Evolutionary conservation across 2,113 vertebrate species (phyloP).

Genomic region (Cacatua alba): DNA sequence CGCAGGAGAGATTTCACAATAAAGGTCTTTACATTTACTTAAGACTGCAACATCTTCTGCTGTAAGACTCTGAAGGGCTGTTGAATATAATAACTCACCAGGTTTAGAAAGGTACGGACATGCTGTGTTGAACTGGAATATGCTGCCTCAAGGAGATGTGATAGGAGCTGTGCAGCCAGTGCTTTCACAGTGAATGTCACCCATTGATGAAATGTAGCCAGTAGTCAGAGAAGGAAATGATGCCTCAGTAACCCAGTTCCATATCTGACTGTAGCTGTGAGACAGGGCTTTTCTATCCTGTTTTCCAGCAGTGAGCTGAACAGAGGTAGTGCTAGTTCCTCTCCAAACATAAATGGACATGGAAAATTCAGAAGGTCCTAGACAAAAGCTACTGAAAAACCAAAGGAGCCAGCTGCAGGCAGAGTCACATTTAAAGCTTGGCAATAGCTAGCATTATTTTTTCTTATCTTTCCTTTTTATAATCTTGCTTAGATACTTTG

Average conservation of each 20-base stretch:
- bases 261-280: neutral
- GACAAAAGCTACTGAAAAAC: neutral
- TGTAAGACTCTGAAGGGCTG: neutral
- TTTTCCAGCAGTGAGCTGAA: neutral
- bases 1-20: neutral
- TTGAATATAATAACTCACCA: conserved; percentile 12
- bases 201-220: neutral
- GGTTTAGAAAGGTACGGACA: conserved; percentile 10
- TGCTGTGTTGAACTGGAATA: neutral
- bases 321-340: neutral
- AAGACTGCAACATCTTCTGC: neutral
- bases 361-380: neutral
- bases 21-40: neutral
- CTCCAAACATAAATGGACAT: neutral
- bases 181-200: conserved; percentile 14
- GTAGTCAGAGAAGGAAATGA: neutral
- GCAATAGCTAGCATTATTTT: too few species aligned
- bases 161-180: neutral
- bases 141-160: neutral
- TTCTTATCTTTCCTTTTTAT: too few species aligned
- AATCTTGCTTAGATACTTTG: too few species aligned
- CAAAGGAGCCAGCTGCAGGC: neutral
- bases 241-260: neutral
- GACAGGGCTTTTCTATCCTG: neutral
- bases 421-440: too few species aligned